Evolutionary conservation across 2,113 vertebrate species (phyloP), one percentile per base, ranked within the genome.

Genomic region (Stictonetta naevosa): DNA sequence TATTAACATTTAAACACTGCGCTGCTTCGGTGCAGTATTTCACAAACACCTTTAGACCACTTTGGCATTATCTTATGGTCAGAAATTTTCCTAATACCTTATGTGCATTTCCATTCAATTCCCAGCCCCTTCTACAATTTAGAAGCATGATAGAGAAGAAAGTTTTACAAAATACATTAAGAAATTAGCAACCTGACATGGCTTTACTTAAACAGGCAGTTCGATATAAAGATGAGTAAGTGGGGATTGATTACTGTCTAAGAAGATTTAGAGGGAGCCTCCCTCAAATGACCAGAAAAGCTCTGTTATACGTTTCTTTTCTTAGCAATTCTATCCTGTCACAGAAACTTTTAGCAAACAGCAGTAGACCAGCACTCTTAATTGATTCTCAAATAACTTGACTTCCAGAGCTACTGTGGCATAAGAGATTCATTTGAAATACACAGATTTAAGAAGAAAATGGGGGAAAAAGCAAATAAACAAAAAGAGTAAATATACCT

Each of bases 401-500:
- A 34, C 77, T 85, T 93, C 55, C 44, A 86, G 53, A 76, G 40
- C 28, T 83, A 56, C 8, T 0, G 0, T 10, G 40, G 18, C 28
- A 12, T 56, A 80, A 76, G 10, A 71, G 17, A 26, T 11, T 44
- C 9, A 83, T 66, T 60, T 86, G 28, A 93, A 91, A 72, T 17
- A 9, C 46, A 81, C 2, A 66, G 31, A 48, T 2, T 5, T 5
- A 89, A 69, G 22, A 63, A 46, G 19, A 64, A 91, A 77, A 50
- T 5, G 7, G 4, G 13, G 7, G 4, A 59, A 46, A 66, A 74
- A 86, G n/a, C 42, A 44, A 8, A 73, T n/a, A 64, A 52, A 25
- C 13, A 13, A 38, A 1, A 68, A 48, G 92, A 91, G 40, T 31
- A 82, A 59, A 26, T 36, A 96, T 97, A 99, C 98, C 98, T 98